Evolutionary conservation across 2,113 vertebrate genomes (phyloP), one percentile per base, ranked within the genome.

Genomic region (Budorcas taxicolor): DNA sequence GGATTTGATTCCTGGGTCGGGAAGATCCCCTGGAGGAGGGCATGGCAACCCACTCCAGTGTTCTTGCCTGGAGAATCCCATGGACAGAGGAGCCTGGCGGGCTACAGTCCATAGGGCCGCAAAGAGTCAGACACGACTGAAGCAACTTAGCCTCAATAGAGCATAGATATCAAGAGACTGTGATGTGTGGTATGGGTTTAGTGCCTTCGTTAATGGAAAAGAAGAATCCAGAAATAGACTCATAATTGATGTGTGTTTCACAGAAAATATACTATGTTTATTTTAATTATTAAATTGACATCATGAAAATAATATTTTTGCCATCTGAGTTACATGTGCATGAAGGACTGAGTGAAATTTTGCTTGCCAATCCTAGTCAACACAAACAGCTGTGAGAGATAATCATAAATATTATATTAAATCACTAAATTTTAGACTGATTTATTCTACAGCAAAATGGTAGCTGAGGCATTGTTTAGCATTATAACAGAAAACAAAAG

Each of bases 351-450:
- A 88, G 82, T 87, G n/a, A 36, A 52, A 92, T 71, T 36, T 12
- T 31, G 23, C 67, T 88, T 87, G 29, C 11, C 7, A 74, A n/a
- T 91, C 23, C 10, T 67, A 14, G 12, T 87, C 55, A 96, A 76
- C 58, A 87, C 19, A 55, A 9, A 43, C 5, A 74, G 23, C 40
- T 85, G 1, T 78, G 67, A 91, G 33, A 31, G 27, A 80, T 16
- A 40, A 74, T 87, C 40, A 87, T 40, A 91, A 89, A 95, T 81
- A n/a, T 53, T 62, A 29, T 82, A 31, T 88, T 86, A 81, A 91
- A 14, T 36, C 8, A 82, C 14, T 43, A 27, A 27, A 29, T 52
- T 88, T 27, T 78, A 45, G 23, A 93, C 29, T 47, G 25, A 94
- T 94, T 81, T 90, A 11, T 50, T 92, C 21, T 87, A 58, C 1